Conservation (phyloP, 2,797 vertebrate species). For the Sebastes taczanowskii region DNA sequence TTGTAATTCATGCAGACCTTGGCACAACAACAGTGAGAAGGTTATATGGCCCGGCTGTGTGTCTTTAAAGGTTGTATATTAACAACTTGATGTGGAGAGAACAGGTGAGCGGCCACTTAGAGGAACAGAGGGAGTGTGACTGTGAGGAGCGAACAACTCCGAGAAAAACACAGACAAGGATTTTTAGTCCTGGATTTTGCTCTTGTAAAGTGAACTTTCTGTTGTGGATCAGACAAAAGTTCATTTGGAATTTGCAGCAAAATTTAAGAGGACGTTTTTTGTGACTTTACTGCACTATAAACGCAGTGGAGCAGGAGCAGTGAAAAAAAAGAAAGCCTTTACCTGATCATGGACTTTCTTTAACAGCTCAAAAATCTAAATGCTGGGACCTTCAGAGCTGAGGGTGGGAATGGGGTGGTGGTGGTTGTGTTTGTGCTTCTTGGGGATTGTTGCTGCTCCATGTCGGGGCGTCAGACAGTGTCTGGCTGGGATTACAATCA, state of each 20-base stretch:
- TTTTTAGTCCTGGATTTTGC: not conserved
- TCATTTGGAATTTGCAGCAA: not conserved
- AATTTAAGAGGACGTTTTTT: not conserved
- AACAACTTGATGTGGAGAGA: conserved; percentile 56
- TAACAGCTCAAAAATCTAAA: not conserved
- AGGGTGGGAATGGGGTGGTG: conserved; percentile 36
- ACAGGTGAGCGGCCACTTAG: conserved; percentile 11
- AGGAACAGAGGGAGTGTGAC: conserved; percentile 10
- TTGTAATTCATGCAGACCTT: conserved; percentile 40
- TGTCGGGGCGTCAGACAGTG: conserved; percentile 33
- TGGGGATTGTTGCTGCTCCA: conserved; percentile 27
- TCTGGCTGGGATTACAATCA: conserved; percentile 76
- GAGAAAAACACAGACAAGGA: not conserved
- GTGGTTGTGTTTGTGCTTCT: conserved; percentile 44
- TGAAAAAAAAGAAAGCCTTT: not conserved
- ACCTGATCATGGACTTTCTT: not conserved
- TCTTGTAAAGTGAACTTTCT: not conserved
- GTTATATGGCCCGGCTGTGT: conserved; percentile 49
- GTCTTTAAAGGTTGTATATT: conserved; percentile 79
- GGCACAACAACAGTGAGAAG: conserved; percentile 11
- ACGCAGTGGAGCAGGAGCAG: not conserved
- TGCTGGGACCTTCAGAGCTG: not conserved
- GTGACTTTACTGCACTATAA: not conserved
- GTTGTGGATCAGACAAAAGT: not conserved
- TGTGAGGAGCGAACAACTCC: not conserved